phyloP scores from a whole-genome alignment of 2,888 invertebrate genomes.

The Crioceris asparagi region DNA sequence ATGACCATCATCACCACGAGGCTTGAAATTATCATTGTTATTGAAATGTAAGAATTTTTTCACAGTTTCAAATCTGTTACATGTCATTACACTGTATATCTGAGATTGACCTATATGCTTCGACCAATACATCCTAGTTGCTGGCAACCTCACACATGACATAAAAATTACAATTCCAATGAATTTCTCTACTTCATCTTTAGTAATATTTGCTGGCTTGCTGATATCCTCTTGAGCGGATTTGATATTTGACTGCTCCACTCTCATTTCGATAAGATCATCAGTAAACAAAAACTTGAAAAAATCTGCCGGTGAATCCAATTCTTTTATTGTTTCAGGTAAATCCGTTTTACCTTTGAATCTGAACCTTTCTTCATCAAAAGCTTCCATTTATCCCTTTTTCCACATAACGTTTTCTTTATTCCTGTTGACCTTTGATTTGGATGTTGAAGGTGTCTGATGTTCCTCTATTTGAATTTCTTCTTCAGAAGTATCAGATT shows the following conservation, averaged over 20 bases:
- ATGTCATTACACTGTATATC: conserved; percentile 7
- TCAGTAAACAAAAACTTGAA: conserved; percentile 5
- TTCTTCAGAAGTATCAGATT: too few species aligned
- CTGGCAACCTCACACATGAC: conserved; percentile 6
- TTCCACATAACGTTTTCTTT: too few species aligned
- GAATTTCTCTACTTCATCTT: conserved; percentile 5
- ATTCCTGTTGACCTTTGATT: too few species aligned
- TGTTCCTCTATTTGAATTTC: too few species aligned
- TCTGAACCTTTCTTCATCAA: too few species aligned
- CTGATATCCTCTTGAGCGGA: conserved; percentile 3
- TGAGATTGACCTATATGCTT: conserved; percentile 6
- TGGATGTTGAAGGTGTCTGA: too few species aligned
- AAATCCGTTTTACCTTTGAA: conserved; percentile 2
- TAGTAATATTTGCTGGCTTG: conserved; percentile 3
- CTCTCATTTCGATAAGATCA: conserved; percentile 4
- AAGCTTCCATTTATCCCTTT: too few species aligned
- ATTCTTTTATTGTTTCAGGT: conserved; percentile 2
- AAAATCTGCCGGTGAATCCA: conserved; percentile 4
- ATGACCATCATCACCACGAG: conserved; percentile 7
- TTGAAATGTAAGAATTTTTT: conserved; percentile 10
- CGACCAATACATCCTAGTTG: conserved; percentile 8
- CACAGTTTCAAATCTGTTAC: conserved; percentile 9
- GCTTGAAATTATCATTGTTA: conserved; percentile 8
- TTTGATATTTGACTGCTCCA: conserved; percentile 6
- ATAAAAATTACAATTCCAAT: conserved; percentile 7